Percentiles rank a stretch among this genome's conserved stretches.
Evolutionary conservation across 2,113 vertebrate species (phyloP).

Genomic region (Grus americana): DNA sequence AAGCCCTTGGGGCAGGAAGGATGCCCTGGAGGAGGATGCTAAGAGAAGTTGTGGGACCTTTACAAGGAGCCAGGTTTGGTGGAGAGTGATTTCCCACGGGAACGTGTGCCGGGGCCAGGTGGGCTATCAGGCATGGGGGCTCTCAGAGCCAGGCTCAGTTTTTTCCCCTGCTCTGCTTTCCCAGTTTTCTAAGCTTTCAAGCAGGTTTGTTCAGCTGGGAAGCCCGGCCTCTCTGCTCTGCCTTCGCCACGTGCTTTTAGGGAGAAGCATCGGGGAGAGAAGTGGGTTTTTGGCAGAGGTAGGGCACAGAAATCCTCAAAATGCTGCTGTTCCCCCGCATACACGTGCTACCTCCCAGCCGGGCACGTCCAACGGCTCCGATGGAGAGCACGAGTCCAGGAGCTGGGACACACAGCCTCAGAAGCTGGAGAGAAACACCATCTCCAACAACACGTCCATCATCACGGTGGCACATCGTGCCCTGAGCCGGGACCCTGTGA

Average conservation of each 20-base stretch:
- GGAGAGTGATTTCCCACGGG: background rate
- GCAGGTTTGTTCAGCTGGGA: background rate
- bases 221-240: rapidly evolving
- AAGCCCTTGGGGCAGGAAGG: background rate
- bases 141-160: background rate
- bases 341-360: background rate
- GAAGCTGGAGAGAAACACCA: background rate
- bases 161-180: background rate
- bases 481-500: background rate
- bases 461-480: rapidly evolving
- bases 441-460: background rate
- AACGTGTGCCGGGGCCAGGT: background rate
- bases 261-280: background rate
- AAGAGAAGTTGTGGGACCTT: background rate
- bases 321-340: background rate
- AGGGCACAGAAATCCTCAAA: background rate
- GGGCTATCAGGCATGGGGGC: background rate
- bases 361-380: background rate
- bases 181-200: background rate
- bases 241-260: background rate
- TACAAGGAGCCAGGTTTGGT: background rate
- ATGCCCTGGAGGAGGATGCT: background rate
- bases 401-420: background rate
- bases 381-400: background rate
- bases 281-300: background rate